Base-by-base conservation (phyloP, 92 coral and sea anemone species). In the Bergia puertoricense region DNA sequence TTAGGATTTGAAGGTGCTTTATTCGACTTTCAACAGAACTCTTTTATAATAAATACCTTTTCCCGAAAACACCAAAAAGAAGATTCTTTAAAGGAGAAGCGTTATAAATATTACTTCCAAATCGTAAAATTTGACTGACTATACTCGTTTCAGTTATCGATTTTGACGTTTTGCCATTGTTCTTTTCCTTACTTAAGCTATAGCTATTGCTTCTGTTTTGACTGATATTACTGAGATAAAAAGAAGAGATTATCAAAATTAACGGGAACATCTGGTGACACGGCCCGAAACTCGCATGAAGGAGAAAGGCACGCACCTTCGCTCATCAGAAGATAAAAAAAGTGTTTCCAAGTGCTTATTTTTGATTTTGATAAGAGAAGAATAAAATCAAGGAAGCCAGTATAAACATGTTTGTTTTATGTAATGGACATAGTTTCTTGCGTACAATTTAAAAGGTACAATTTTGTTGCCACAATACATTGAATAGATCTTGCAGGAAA, bases 181-280 rank as follows among this genome's bases (percentile, higher is more conserved):
- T 75, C 46, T 75, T 42, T 72, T 40, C 38, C 54, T 76, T 76
- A 18, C n/a, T 39, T 76, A n/a, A 76, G 46, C 48, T 22, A 42
- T n/a, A 16, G 80, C 48, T 16, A 22, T 22, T 15, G 76, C 44
- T 40, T 36, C 76, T 76, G 18, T 42, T 42, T 76, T 40, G 48
- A 54, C 42, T 76, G 80, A 42, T 20, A 76, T 42, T 39, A 16
- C 11, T 18, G 48, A 76, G 54, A 76, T 43, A 43, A 42, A 10
- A 76, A 42, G 23, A 76, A 22, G 80, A 76, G 80, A 14, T 76
- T 76, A 43, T 76, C 30, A 76, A 76, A 76, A 39, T 45, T n/a
- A 41, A 76, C 80, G 38, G 11, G 54, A 46, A 41, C 80, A 76
- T 54, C 80, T 76, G 80, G 80, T 40, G 48, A 43, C 13, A 42